A percentile compares a stretch with the other conserved stretches of the same genome.
Evolutionary conservation across 2,888 invertebrate genomes (phyloP).

Genomic region (Cataglyphis rosenhaueri): DNA sequence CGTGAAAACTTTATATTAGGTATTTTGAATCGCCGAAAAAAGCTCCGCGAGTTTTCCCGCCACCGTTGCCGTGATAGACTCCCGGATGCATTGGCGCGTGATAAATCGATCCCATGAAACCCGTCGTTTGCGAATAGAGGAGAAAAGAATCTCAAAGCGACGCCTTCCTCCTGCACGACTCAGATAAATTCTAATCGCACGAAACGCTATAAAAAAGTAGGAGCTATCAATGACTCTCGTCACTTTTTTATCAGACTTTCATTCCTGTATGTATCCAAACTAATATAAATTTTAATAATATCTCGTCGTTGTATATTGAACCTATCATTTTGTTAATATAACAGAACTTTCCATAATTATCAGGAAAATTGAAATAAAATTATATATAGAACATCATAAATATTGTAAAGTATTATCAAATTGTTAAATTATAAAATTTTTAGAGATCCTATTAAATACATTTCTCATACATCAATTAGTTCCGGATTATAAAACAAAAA

Average conservation of each 20-base stretch:
- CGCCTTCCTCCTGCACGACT: conserved; percentile 17
- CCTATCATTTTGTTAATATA: neutral
- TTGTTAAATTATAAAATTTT: neutral
- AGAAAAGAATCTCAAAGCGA: conserved; percentile 37
- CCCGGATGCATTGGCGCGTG: conserved; percentile 50
- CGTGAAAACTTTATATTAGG: conserved; percentile 64
- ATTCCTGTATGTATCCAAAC: neutral
- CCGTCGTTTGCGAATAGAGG: conserved; percentile 25
- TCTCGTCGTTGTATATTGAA: neutral
- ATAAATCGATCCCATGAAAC: conserved; percentile 50
- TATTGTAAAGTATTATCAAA: neutral
- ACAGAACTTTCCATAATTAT: neutral
- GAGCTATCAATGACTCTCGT: conserved; percentile 12
- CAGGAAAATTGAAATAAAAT: neutral
- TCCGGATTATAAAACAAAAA: neutral
- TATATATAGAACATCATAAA: neutral
- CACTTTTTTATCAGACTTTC: neutral
- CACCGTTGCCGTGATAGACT: conserved; percentile 26
- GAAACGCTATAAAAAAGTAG: conserved; percentile 15
- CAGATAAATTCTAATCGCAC: conserved; percentile 43
- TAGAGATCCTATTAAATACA: neutral
- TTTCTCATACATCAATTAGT: neutral
- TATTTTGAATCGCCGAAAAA: conserved; percentile 48
- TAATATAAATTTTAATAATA: neutral
- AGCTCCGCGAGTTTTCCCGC: conserved; percentile 26